A percentile compares a stretch with the other conserved stretches of the same genome.
phyloP scores from a whole-genome alignment of 2,113 vertebrate genomes.

The Perognathus longimembris region DNA sequence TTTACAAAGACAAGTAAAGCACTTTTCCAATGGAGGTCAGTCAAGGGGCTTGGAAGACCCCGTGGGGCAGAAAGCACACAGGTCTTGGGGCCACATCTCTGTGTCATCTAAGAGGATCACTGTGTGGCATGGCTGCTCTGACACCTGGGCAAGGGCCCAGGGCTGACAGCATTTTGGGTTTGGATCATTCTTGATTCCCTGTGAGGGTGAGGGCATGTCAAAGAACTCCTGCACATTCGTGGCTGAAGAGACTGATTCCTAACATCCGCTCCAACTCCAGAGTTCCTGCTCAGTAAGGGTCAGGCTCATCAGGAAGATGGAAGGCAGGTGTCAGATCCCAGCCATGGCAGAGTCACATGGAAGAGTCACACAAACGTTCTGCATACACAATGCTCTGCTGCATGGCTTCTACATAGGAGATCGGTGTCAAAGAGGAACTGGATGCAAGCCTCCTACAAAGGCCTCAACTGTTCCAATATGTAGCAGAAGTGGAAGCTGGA shows the following conservation, averaged over 20 bases:
- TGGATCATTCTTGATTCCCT: not conserved
- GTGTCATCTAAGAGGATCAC: not conserved
- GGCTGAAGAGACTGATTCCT: not conserved
- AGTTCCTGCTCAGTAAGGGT: not conserved
- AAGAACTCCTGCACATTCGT: not conserved
- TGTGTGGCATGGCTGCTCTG: not conserved
- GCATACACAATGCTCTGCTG: not conserved
- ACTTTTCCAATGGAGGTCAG: not conserved
- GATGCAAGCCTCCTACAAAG: not conserved
- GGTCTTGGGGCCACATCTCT: not conserved
- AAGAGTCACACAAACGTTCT: not conserved
- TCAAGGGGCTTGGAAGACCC: not conserved
- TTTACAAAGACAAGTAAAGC: not conserved
- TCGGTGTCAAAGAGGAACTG: rapidly evolving
- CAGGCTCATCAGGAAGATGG: not conserved
- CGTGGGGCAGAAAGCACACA: not conserved
- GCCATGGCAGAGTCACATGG: not conserved
- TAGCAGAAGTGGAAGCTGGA: not conserved
- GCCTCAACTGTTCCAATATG: not conserved
- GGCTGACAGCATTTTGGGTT: not conserved
- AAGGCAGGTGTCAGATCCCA: not conserved
- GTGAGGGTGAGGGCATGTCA: not conserved
- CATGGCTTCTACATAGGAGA: rapidly evolving
- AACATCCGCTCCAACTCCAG: too few species aligned
- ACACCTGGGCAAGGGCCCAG: not conserved